phyloP scores from a whole-genome alignment of 2,888 invertebrate genomes.

The Drosophila vallismaia region DNA sequence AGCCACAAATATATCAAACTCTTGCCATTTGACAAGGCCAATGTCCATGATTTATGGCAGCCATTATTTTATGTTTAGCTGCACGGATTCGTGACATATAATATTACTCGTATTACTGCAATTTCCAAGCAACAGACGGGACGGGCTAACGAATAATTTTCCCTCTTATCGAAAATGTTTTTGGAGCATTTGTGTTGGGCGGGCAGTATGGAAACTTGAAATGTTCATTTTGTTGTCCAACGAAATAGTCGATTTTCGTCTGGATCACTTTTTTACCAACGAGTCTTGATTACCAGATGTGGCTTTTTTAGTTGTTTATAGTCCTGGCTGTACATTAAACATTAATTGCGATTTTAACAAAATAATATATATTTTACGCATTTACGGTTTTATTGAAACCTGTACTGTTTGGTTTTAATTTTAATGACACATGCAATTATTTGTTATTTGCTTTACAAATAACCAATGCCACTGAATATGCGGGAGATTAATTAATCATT shows the following conservation, averaged over 20 bases:
- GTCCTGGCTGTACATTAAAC: slow-evolving; percentile 31
- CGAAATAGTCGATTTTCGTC: slow-evolving; percentile 19
- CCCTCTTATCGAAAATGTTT: slow-evolving; percentile 39
- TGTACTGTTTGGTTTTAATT: slow-evolving; percentile 10
- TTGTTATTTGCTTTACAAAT: slow-evolving; percentile 35
- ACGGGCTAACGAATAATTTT: slow-evolving; percentile 12
- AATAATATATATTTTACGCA: slow-evolving; percentile 18
- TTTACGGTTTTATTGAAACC: neutral
- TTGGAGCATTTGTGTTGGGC: slow-evolving; percentile 23
- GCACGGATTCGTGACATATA: slow-evolving; percentile 63
- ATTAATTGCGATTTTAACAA: slow-evolving; percentile 38
- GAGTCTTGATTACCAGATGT: slow-evolving; percentile 13
- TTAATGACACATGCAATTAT: slow-evolving; percentile 36
- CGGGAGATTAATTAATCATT: slow-evolving; percentile 39
- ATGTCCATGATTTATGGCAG: slow-evolving; percentile 63
- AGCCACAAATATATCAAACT: slow-evolving; percentile 48
- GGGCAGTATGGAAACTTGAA: slow-evolving; percentile 16
- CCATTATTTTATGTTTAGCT: slow-evolving; percentile 61
- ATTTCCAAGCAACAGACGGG: slow-evolving; percentile 31
- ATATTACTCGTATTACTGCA: slow-evolving; percentile 42
- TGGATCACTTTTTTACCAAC: slow-evolving; percentile 19
- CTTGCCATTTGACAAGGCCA: slow-evolving; percentile 65
- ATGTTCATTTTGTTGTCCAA: slow-evolving; percentile 40
- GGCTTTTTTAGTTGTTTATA: slow-evolving; percentile 11
- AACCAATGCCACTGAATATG: slow-evolving; percentile 30